A percentile compares a stretch with the other conserved stretches of the same genome.
Conservation (phyloP, 2,113 vertebrate genomes). For the Myotis lucifugus region DNA sequence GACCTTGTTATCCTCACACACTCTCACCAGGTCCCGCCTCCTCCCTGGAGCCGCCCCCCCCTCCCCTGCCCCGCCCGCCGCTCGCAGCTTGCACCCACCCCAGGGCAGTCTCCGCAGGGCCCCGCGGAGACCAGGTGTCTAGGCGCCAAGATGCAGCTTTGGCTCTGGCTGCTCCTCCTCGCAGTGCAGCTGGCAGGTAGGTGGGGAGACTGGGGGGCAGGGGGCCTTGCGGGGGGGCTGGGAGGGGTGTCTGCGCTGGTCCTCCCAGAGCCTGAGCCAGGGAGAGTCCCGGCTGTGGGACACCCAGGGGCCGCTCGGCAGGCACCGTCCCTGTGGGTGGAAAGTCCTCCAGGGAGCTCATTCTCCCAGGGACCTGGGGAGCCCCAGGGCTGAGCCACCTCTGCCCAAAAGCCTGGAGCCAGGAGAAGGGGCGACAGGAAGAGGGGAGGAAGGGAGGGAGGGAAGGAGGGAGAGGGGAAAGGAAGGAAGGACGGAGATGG, state of each 20-base stretch:
- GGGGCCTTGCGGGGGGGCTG: too few relatives aligned
- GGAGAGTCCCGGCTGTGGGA: not conserved
- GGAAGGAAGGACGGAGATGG: not conserved
- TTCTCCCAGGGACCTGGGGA: not conserved
- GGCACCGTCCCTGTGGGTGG: not conserved
- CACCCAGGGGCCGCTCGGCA: rapidly evolving
- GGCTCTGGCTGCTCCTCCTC: conserved; percentile 59
- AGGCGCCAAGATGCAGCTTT: conserved; percentile 28
- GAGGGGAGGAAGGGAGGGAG: not conserved
- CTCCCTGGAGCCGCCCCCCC: not conserved
- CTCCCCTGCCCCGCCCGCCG: not conserved
- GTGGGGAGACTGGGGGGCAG: too few relatives aligned
- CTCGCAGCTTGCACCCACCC: not conserved
- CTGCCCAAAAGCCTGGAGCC: not conserved
- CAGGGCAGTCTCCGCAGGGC: not conserved
- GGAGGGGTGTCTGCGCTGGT: not conserved
- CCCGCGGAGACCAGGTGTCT: not conserved
- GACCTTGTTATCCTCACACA: not conserved
- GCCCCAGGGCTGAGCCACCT: not conserved
- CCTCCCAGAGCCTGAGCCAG: not conserved
- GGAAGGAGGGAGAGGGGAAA: not conserved
- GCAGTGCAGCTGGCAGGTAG: conserved; percentile 60
- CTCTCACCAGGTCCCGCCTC: not conserved
- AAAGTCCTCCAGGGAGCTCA: not conserved
- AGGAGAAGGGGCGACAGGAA: not conserved